Evolutionary conservation across 2,113 vertebrate genomes (phyloP), one percentile per base, ranked within the genome.

Genomic region (Lota lota): DNA sequence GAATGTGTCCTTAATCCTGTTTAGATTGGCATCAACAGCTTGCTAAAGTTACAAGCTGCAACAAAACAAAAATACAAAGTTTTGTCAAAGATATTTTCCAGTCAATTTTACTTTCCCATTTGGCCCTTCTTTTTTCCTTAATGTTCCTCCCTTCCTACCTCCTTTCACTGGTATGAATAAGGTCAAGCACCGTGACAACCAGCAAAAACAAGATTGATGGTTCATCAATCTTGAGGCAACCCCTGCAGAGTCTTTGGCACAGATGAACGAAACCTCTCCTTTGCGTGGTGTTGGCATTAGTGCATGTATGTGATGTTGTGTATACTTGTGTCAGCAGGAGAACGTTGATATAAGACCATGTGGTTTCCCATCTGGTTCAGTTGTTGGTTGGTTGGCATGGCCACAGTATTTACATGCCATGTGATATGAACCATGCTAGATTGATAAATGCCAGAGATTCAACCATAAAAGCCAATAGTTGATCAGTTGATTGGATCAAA

Each of bases 1-100:
- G 62, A 75, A 76, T 75, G 70, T 74, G 62, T 67, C 72, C 81
- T 82, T 83, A 74, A 80, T 79, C 72, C 28, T 75, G 73, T 70
- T 16, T 20, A 21, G 12, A 22, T 60, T 28, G 24, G 22, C 40
- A 21, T 19, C 74, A 84, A 53, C 61, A 74, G 82, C 60, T 69
- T 70, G 40, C 40, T 47, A 8, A 47, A 47, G 40, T 47, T 47
- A 47, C 40, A 47, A 47, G 15, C 57, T 70, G 50, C 63, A 62
- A 20, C 63, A 71, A 70, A 69, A 58, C 54, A 57, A 57, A 53
- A 21, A 70, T 54, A 61, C 72, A 4, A 33, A 11, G 8, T 47
- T 47, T 47, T 47, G 40, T 47, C 40, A 47, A 47, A 47, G 40
- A 8, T 47, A 47, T 47, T 47, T 47, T 47, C 40, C 40, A 47